phyloP scores from a whole-genome alignment of 35 echinoderm and acorn worm genomes.

The Eucidaris tribuloides region DNA sequence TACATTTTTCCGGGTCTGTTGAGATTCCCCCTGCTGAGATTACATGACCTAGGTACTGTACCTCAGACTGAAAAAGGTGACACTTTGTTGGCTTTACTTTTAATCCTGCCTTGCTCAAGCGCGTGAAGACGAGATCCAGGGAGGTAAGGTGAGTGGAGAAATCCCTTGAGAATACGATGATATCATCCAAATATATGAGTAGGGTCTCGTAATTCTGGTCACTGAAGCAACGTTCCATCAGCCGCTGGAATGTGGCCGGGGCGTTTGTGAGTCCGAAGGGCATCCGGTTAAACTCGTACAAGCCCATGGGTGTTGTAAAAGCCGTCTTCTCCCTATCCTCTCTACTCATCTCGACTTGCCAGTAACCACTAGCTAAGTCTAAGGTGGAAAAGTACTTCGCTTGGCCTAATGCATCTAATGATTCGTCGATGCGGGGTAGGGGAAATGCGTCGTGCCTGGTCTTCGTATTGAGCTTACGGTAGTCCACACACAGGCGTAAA shows the following conservation, averaged over 20 bases:
- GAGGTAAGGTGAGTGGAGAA: not conserved
- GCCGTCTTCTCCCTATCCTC: slow-evolving; percentile 16
- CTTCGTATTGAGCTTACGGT: slow-evolving; percentile 33
- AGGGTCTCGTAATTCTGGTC: not conserved
- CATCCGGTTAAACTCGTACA: slow-evolving; percentile 39
- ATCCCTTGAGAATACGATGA: slow-evolving; percentile 9
- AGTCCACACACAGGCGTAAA: slow-evolving; percentile 56
- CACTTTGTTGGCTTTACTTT: slow-evolving; percentile 30
- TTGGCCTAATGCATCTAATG: slow-evolving; percentile 39
- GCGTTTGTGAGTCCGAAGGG: slow-evolving; percentile 19
- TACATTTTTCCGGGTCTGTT: not conserved
- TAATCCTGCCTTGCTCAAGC: not conserved
- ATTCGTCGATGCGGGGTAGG: slow-evolving; percentile 44
- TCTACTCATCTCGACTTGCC: slow-evolving; percentile 33
- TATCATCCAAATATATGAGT: slow-evolving; percentile 21
- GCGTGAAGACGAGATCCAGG: not conserved
- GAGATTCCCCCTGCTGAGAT: not conserved
- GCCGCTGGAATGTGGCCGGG: slow-evolving; percentile 26
- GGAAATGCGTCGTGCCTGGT: slow-evolving; percentile 1
- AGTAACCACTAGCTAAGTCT: slow-evolving; percentile 22
- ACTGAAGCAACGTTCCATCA: not conserved
- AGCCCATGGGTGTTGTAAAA: slow-evolving; percentile 3
- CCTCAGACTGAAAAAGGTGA: not conserved
- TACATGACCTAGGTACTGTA: slow-evolving; percentile 32
- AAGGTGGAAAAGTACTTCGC: slow-evolving; percentile 39